Evolutionary conservation across 2,888 invertebrate genomes (phyloP), one percentile per base, ranked within the genome.

Genomic region (Dryadula phaetusa): DNA sequence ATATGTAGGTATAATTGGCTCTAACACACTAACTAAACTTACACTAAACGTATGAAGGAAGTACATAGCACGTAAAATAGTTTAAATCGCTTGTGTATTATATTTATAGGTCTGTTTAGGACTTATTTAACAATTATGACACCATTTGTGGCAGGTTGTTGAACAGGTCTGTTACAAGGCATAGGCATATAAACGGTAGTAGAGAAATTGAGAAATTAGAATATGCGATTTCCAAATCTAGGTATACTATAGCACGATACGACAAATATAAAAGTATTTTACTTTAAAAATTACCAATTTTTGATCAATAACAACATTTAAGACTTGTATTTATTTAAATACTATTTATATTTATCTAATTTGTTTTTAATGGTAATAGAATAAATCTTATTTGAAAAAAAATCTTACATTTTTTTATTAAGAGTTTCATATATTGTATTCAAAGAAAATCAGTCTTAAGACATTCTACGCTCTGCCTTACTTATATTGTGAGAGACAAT

Each of bases 151-250:
- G 75, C 37, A 69, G 71, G 70, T 32, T 44, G 34, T 74, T 71
- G 71, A 76, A 76, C 79, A 75, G 74, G 77, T 71, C 75, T 73
- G 75, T 75, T 79, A 72, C 75, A 72, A 73, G 72, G 76, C 76
- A 78, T 77, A 78, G 82, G 82, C 79, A 82, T 79, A 32, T 32
- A 75, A 72, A 70, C 71, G 75, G 64, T 62, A 66, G 71, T 40
- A 74, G 62, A 65, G 69, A 75, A 70, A 73, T 72, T 70, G 66
- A 62, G 69, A 75, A 70, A 73, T 72, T 68, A 52, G 66, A 68
- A 54, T 69, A 71, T 56, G 71, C 66, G 72, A 73, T 70, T 72
- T 53, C 52, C 47, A 37, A 40, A 53, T 32, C 37, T 44, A 40
- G 53, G 61, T 69, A 66, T 67, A 67, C 20, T 10, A 28, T 49